Conservation (phyloP, 2,113 vertebrate genomes). For the Argyrosomus japonicus region DNA sequence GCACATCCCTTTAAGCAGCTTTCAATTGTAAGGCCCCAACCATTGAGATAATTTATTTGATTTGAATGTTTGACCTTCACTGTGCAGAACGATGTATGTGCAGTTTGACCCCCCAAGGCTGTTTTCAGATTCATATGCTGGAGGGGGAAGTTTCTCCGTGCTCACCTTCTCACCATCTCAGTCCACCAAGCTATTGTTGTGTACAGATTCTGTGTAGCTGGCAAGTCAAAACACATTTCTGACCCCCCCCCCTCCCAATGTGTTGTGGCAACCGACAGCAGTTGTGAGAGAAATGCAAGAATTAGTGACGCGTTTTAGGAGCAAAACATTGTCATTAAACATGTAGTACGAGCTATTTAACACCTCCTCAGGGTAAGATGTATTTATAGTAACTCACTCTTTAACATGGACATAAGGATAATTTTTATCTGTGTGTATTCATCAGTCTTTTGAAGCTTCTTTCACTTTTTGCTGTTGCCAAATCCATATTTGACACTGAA, state of each 20-base stretch:
- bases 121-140: neutral
- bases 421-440: neutral
- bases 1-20: neutral
- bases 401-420: constrained; percentile 23
- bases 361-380: neutral
- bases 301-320: constrained; percentile 30
- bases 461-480: constrained; percentile 8
- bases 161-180: neutral
- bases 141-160: neutral
- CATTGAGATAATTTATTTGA: neutral
- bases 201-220: constrained; percentile 59
- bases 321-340: constrained; percentile 28
- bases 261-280: constrained; percentile 51
- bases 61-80: neutral
- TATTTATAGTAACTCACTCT: constrained; percentile 13
- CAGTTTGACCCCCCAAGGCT: neutral
- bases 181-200: constrained; percentile 45
- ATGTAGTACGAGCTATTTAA: neutral
- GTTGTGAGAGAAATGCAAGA: constrained; percentile 25
- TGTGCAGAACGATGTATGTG: neutral
- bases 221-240: constrained; percentile 27
- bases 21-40: neutral
- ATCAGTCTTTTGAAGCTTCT: constrained; percentile 4
- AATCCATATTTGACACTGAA: constrained; percentile 59
- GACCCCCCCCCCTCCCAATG: constrained; percentile 13